Base-by-base conservation (phyloP, 2,797 vertebrate genomes). In the Melanotaenia nigrans region DNA sequence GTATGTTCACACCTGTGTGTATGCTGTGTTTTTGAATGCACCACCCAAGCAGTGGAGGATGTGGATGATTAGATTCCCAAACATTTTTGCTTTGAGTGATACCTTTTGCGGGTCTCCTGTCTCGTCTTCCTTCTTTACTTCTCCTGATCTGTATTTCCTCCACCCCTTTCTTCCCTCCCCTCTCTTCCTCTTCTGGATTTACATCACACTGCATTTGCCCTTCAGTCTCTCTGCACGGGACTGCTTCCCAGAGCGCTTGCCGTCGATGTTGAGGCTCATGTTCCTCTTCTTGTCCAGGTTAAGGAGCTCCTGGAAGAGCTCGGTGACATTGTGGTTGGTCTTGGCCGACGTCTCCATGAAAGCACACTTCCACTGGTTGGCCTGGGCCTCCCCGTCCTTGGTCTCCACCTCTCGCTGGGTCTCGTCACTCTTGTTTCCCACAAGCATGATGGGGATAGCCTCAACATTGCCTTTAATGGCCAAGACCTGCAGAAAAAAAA, bases 281-380 rank as follows among this genome's bases (percentile, higher is more conserved):
- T 95, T 96, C 84, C 97, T 95, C 87, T 96, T 95, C 88, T 98
- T 99, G 94, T 99, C 97, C 89, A 97, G 94, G 85, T 97, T 98
- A 64, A 99, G 96, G 74, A 98, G 96, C 96, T 99, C 96, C 92
- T 98, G 97, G 93, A 99, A 99, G 79, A 99, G 96, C 95, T 99
- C 97, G 45, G 96, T 97, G 61, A 99, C 97, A 4, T 99, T 99
- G 95, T 98, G 96, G 95, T 99, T 97, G 94, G 96, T 97, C 93
- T 99, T 98, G 92, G 97, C 97, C 0, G 97, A 99, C 18, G 97
- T 99, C 93, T 99, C 97, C 97, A 99, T 98, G 92, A 99, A 99
- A 87, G 97, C 96, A 84, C 97, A 99, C 78, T 97, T 97, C 97
- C 97, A 99, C 87, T 95, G 94, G 91, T 94, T 95, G 74, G 97